phyloP scores from a whole-genome alignment of 2,888 invertebrate species.

The Dusona sp. region DNA sequence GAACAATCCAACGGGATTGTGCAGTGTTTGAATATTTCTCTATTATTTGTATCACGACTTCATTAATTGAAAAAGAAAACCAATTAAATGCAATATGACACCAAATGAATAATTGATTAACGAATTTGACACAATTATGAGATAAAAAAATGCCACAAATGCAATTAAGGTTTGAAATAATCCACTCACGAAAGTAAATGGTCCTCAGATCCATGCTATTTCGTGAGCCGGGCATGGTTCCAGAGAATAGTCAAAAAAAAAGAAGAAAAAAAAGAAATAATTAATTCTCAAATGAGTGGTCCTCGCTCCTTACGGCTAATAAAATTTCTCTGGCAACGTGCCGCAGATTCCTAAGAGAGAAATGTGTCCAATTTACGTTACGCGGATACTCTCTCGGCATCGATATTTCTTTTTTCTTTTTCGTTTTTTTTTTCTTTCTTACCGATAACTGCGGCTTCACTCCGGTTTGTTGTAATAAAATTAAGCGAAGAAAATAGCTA shows the following conservation, averaged over 20 bases:
- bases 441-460: conserved; percentile 11
- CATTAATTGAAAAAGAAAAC: too few relatives aligned
- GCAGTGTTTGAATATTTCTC: too few relatives aligned
- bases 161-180: not conserved
- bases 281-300: conserved; percentile 20
- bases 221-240: not conserved
- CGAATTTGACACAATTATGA: not conserved
- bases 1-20: too few relatives aligned
- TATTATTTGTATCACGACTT: too few relatives aligned
- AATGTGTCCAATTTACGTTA: not conserved
- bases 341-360: conserved; percentile 30
- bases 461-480: conserved; percentile 47
- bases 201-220: not conserved
- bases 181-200: not conserved
- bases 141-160: not conserved
- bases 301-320: conserved; percentile 7
- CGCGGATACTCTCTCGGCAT: conserved; percentile 2
- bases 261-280: not conserved
- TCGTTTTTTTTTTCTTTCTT: not conserved
- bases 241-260: not conserved
- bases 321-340: conserved; percentile 42
- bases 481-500: conserved; percentile 15
- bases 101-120: not conserved
- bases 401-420: conserved; percentile 14
- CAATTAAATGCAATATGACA: not conserved